A percentile compares a stretch with the other conserved stretches of the same genome.
Conservation (phyloP, 2,888 invertebrate species). For the Acleris laterana region DNA sequence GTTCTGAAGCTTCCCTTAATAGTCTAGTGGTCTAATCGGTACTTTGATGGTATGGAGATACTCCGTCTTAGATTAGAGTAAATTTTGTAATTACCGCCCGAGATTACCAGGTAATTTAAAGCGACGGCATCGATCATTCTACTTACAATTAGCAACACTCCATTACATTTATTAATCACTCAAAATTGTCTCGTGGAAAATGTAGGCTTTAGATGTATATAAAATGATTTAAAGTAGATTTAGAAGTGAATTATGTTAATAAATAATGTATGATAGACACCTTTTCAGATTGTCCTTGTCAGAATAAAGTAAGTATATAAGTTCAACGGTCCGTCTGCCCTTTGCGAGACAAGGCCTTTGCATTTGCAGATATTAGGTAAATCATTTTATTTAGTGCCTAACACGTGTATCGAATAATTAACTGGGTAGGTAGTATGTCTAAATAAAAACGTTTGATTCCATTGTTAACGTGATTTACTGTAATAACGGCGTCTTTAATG, state of each 20-base stretch:
- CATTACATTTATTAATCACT: conserved; percentile 22
- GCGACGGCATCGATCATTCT: conserved; percentile 68
- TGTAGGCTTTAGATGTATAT: too few relatives aligned
- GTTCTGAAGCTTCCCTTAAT: conserved; percentile 46
- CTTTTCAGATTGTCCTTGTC: conserved; percentile 32
- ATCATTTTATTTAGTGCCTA: conserved; percentile 17
- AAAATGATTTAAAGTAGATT: too few relatives aligned
- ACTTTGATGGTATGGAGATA: conserved; percentile 66
- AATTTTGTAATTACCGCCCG: conserved; percentile 77
- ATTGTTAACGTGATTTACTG: conserved; percentile 11
- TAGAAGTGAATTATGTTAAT: conserved; percentile 22
- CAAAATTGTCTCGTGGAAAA: conserved; percentile 4
- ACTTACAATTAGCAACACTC: conserved; percentile 40
- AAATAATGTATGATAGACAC: conserved; percentile 22
- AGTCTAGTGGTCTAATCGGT: conserved; percentile 56
- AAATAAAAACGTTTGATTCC: conserved; percentile 12
- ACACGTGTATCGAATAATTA: conserved; percentile 10
- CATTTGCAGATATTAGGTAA: conserved; percentile 23
- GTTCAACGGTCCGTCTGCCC: conserved; percentile 65
- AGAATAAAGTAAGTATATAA: conserved; percentile 31
- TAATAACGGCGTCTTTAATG: conserved; percentile 11
- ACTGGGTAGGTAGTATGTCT: neutral
- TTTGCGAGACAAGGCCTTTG: conserved; percentile 48
- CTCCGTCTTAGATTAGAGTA: conserved; percentile 57
- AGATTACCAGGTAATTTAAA: conserved; percentile 71